Conservation (phyloP, 2,888 invertebrate species). For the Alsophila aescularia region DNA sequence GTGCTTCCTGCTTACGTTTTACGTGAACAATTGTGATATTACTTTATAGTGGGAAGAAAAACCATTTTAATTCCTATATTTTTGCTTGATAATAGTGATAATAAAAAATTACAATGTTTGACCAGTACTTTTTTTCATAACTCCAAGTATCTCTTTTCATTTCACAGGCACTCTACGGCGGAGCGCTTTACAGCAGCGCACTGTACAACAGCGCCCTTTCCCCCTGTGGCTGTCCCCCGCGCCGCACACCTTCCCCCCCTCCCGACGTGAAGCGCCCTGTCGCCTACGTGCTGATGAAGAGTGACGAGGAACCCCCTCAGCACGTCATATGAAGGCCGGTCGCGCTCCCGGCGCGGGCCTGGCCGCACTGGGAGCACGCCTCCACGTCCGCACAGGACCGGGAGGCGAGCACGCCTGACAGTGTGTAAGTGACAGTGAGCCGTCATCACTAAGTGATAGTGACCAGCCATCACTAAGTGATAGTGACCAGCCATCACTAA, state of each 20-base stretch:
- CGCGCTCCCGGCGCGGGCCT: conserved; percentile 89
- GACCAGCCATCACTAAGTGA: no score
- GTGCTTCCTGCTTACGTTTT: no score
- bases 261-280: conserved; percentile 81
- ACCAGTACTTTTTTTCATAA: no score
- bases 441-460: neutral
- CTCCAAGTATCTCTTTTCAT: neutral
- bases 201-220: conserved; percentile 75
- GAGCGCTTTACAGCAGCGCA: conserved; percentile 77
- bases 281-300: conserved; percentile 87
- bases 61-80: no score
- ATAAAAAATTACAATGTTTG: no score
- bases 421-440: conserved; percentile 55
- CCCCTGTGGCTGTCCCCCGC: conserved; percentile 77
- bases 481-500: no score
- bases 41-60: no score
- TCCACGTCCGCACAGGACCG: conserved; percentile 72
- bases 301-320: conserved; percentile 83
- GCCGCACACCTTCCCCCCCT: conserved; percentile 74
- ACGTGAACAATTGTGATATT: no score
- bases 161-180: conserved; percentile 75
- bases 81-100: no score
- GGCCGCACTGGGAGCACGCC: conserved; percentile 81
- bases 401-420: conserved; percentile 74
- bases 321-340: conserved; percentile 94